These are phyloP conservation scores for Rhodophaea formosa DNA, from an alignment of 2,888 invertebrate species.

Conservation along the genomic window DNA sequence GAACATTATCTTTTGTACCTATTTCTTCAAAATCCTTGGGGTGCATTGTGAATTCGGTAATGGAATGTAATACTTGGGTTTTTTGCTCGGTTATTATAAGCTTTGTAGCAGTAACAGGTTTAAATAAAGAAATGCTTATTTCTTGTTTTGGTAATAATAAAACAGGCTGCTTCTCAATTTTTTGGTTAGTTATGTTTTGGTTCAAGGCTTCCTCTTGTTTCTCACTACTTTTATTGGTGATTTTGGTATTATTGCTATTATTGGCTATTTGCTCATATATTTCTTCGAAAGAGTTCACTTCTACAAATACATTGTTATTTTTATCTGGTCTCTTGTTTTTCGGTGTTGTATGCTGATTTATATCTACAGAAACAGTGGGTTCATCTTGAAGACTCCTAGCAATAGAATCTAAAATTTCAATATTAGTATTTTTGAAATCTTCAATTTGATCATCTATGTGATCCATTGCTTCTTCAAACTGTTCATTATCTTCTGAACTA, in stretches of 20 bases:
- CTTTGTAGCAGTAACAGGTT: conserved; percentile 38
- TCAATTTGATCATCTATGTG: conserved; percentile 64
- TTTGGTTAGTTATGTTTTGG: background rate
- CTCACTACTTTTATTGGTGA: background rate
- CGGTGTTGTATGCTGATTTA: conserved; percentile 30
- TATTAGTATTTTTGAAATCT: conserved; percentile 65
- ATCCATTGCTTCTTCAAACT: conserved; percentile 76
- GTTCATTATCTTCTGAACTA: conserved; percentile 74
- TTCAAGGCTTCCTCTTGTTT: background rate
- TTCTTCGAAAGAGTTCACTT: conserved; percentile 70
- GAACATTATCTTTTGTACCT: conserved; percentile 19
- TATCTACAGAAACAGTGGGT: conserved; percentile 50
- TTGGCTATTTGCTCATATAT: conserved; percentile 64
- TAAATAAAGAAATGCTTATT: conserved; percentile 38
- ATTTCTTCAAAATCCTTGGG: conserved; percentile 15
- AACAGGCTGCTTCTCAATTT: conserved; percentile 1
- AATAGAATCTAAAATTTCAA: conserved; percentile 70
- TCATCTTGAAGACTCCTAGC: conserved; percentile 70
- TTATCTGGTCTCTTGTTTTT: conserved; percentile 44
- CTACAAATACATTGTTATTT: conserved; percentile 60
- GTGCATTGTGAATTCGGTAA: conserved; percentile 42
- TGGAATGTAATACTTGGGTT: conserved; percentile 42
- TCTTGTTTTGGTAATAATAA: conserved; percentile 35
- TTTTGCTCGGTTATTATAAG: conserved; percentile 45
- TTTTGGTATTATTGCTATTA: conserved; percentile 18